Percentiles rank a stretch among this genome's conserved stretches.
These are phyloP conservation scores for Dryobates pubescens DNA, from an alignment of 2,797 vertebrate genomes.

Conservation along the genomic window DNA sequence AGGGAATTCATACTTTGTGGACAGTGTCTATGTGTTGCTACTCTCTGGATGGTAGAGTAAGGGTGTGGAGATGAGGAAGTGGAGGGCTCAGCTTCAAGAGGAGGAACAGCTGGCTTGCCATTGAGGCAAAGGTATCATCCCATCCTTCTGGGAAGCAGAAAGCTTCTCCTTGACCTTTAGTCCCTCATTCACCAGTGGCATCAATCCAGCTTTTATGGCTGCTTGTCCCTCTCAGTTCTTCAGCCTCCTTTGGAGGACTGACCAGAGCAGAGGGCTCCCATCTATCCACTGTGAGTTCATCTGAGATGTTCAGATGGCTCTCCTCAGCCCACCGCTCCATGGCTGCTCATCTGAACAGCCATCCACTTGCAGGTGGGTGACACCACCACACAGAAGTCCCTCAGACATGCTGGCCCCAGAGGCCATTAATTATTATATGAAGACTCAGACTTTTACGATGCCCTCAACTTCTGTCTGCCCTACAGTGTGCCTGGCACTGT, in stretches of 20 bases:
- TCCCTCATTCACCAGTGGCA: slow-evolving; percentile 9
- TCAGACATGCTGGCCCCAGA: not conserved
- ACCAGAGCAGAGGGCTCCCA: not conserved
- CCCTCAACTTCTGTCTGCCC: not conserved
- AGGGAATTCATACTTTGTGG: not conserved
- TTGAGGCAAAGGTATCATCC: not conserved
- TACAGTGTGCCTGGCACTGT: not conserved
- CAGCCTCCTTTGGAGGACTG: not conserved
- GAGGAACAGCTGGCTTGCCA: not conserved
- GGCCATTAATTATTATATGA: not conserved
- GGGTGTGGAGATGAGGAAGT: not conserved
- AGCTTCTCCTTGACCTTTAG: slow-evolving; percentile 38
- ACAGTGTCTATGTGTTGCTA: not conserved
- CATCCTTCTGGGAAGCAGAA: not conserved
- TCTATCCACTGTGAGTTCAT: too few species aligned
- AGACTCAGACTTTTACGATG: not conserved
- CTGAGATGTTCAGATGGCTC: not conserved
- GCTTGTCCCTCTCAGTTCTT: not conserved
- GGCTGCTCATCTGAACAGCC: not conserved
- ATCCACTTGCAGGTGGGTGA: not conserved
- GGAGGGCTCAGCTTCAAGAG: not conserved
- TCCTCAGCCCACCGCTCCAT: not conserved
- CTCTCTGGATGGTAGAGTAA: not conserved
- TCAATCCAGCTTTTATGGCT: slow-evolving; percentile 1
- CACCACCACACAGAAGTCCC: rapidly evolving